phyloP scores from a whole-genome alignment of 2,113 vertebrate genomes.

The Cairina moschata region DNA sequence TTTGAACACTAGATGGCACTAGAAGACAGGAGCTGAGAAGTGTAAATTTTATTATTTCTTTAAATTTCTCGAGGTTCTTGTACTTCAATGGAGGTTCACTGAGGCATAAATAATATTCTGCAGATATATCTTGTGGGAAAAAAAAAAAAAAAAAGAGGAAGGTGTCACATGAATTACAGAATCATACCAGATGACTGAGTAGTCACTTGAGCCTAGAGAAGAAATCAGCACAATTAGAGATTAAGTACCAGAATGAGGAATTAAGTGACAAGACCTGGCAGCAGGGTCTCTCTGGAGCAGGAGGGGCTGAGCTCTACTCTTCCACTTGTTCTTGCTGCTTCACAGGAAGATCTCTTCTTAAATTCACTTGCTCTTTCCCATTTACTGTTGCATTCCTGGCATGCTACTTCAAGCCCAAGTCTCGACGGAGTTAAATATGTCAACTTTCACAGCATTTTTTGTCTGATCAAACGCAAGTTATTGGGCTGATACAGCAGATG shows the following conservation, averaged over 20 bases:
- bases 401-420: not conserved
- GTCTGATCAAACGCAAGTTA: not conserved
- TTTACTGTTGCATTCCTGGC: fast-evolving
- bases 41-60: not conserved
- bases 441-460: not conserved
- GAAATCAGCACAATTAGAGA: not conserved
- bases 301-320: not conserved
- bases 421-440: not conserved
- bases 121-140: not conserved
- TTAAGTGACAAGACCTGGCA: fast-evolving
- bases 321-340: not conserved
- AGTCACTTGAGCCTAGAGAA: not conserved
- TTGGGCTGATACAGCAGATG: not conserved
- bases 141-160: not conserved
- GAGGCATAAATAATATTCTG: not conserved
- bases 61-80: not conserved
- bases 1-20: conserved; percentile 35
- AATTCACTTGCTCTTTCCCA: not conserved
- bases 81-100: not conserved
- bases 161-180: not conserved
- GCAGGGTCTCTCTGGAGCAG: not conserved
- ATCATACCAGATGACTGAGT: not conserved
- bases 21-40: not conserved
- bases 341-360: not conserved
- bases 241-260: not conserved